A percentile compares a stretch with the other conserved stretches of the same genome.
Evolutionary conservation across 2,797 vertebrate species (phyloP).

Genomic region (Toxotes lorentzi): DNA sequence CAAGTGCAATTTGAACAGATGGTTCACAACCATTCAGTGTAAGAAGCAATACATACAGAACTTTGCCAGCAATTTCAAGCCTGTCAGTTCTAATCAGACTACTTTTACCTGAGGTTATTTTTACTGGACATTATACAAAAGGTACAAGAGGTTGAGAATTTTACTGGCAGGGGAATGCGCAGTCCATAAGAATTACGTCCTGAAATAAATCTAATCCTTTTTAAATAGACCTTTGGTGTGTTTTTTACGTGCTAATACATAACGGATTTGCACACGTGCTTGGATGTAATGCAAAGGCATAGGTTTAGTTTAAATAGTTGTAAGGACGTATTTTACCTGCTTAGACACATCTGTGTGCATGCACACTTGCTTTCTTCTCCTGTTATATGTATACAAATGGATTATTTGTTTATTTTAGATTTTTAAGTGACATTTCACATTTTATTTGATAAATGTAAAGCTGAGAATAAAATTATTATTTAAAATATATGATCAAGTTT

Average conservation of each 20-base stretch:
- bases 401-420: too few relatives aligned
- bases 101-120: constrained; percentile 55
- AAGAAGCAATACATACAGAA: constrained; percentile 40
- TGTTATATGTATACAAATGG: background rate
- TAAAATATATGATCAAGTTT: background rate
- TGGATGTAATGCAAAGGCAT: background rate
- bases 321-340: background rate
- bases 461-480: background rate
- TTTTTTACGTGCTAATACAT: constrained; percentile 22
- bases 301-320: background rate
- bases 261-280: background rate
- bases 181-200: constrained; percentile 42
- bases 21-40: constrained; percentile 35
- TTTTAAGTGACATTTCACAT: background rate
- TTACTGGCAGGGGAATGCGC: constrained; percentile 12
- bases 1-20: constrained; percentile 61
- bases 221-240: constrained; percentile 20
- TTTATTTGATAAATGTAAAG: background rate
- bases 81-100: constrained; percentile 37
- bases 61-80: constrained; percentile 57
- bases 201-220: constrained; percentile 36
- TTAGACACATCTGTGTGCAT: background rate
- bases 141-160: constrained; percentile 22
- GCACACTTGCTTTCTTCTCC: background rate
- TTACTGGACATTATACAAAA: constrained; percentile 46